Base-by-base conservation (phyloP, 2,888 invertebrate species). In the Pandemis cinnamomeana region DNA sequence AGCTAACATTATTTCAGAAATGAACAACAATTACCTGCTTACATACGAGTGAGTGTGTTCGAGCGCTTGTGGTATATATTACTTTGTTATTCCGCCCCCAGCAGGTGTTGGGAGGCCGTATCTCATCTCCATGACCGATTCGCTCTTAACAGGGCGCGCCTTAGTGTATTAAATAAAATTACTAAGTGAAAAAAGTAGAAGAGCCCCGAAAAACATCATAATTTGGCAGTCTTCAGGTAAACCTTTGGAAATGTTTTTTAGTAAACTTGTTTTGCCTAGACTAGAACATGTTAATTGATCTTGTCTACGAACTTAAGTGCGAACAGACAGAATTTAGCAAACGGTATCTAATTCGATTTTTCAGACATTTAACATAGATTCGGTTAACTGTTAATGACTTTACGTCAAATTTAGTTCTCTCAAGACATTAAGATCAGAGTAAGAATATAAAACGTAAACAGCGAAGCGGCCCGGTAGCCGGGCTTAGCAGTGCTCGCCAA, bases 391-490 rank as follows among this genome's bases (percentile, higher is more conserved):
- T 62, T 41, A 63, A 63, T 63, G 44, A 41, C 42, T 62, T n/a
- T 42, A 41, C 55, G 63, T 62, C 36, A 55, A 55, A 42, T 51
- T 62, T 46, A 78, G 75, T 77, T 71, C 76, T 42, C 74, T 78
- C 64, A 75, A 74, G 77, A 77, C 77, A 81, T 82, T 82, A 81
- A 79, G 78, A 78, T 72, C 76, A 75, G 77, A 67, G 77, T 78
- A 80, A 77, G 77, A 84, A 84, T 83, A 79, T 78, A 73, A 80
- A 81, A 78, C 79, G 82, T 80, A 84, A 85, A 85, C 83, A 85
- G 77, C 75, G 58, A 46, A 51, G 69, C 69, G 71, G 73, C 73
- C 77, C 78, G 77, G 77, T 74, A 70, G 71, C 63, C 73, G 78
- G 77, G 77, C 71, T 79, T 76, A 78, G 77, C 79, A 77, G 74